These are phyloP conservation scores for Larimichthys crocea DNA, from an alignment of 2,113 vertebrate genomes.

Conservation along the genomic window DNA sequence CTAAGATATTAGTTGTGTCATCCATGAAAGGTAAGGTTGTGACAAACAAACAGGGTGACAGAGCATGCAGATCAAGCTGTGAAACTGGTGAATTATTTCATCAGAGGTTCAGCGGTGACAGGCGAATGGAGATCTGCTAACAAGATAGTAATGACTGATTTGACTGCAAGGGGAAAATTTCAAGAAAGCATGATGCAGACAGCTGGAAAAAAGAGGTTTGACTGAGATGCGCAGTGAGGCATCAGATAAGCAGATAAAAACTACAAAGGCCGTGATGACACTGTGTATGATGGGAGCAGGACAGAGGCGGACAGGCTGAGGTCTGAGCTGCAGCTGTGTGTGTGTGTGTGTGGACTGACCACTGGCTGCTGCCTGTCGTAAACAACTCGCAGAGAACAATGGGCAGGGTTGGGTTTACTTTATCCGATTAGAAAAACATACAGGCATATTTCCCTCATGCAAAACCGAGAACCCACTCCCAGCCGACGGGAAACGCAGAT, in stretches of 20 bases:
- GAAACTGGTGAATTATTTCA: slow-evolving; percentile 5
- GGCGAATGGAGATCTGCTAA: not conserved
- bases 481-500: not conserved
- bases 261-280: not conserved
- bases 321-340: not conserved
- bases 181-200: not conserved
- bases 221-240: not conserved
- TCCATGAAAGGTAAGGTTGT: not conserved
- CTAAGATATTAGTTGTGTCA: not conserved
- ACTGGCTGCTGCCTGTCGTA: slow-evolving; percentile 76
- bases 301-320: slow-evolving; percentile 19
- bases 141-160: slow-evolving; percentile 5
- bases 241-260: slow-evolving; percentile 2
- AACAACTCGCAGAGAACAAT: slow-evolving; percentile 84
- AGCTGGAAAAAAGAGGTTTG: not conserved
- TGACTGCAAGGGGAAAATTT: not conserved
- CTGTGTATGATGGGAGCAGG: not conserved
- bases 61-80: slow-evolving; percentile 20
- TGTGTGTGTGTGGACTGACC: slow-evolving; percentile 50
- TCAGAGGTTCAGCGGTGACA: not conserved
- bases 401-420: slow-evolving; percentile 78
- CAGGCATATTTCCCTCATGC: not conserved
- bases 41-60: slow-evolving; percentile 9
- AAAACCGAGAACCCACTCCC: not conserved
- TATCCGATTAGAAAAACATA: slow-evolving; percentile 57